Base-by-base conservation (phyloP, 2,888 invertebrate genomes). In the Plagiodera versicolora region DNA sequence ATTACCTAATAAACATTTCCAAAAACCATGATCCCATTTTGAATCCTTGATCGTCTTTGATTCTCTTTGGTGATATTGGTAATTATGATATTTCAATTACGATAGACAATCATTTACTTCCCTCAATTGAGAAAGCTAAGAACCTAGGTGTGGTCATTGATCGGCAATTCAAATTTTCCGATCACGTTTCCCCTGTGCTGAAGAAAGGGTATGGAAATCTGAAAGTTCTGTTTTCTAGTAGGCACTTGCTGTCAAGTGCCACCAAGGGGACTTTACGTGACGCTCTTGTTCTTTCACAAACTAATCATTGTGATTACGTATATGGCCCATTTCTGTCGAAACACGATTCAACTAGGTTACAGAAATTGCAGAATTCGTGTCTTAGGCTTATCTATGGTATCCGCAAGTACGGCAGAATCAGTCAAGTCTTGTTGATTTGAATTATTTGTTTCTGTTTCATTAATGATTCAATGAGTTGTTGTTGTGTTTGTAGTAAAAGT, bases 381-480 rank as follows among this genome's bases (percentile, higher is more conserved):
- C n/a, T n/a, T n/a, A n/a, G n/a, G n/a, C n/a, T n/a, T n/a, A n/a
- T n/a, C n/a, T n/a, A n/a, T n/a, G n/a, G n/a, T n/a, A n/a, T n/a
- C n/a, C n/a, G n/a, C n/a, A n/a, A n/a, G n/a, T n/a, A n/a, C n/a
- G n/a, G n/a, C n/a, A n/a, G n/a, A n/a, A n/a, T n/a, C n/a, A n/a
- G n/a, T n/a, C n/a, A n/a, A n/a, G n/a, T n/a, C n/a, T n/a, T n/a
- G n/a, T n/a, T n/a, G n/a, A n/a, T n/a, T n/a, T n/a, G n/a, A n/a
- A n/a, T n/a, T n/a, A n/a, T n/a, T n/a, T n/a, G n/a, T n/a, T n/a
- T n/a, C n/a, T 28, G 45, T 28, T 16, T 45, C 45, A 24, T 46
- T 54, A 45, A 54, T 54, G 28, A 28, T 44, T 54, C 20, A 24
- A 54, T 54, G 14, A 24, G 14, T 54, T 54, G 54, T 45, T 54